phyloP scores from a whole-genome alignment of 2,888 invertebrate genomes.

The Actias luna region DNA sequence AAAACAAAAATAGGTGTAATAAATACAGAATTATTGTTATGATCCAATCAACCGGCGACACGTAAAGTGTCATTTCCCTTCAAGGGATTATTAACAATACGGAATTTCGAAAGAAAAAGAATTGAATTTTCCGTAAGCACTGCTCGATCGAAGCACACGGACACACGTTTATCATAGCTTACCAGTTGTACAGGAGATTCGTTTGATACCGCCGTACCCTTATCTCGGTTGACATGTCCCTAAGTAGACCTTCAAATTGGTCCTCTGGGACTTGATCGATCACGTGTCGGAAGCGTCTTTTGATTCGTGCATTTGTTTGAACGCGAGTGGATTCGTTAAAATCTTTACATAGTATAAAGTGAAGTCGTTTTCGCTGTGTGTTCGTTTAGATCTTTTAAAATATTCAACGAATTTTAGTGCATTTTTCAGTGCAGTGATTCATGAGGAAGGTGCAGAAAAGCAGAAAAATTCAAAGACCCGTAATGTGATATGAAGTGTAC shows the following conservation, averaged over 20 bases:
- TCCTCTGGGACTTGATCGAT: conserved; percentile 41
- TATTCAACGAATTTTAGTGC: background rate
- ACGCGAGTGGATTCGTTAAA: background rate
- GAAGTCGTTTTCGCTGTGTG: background rate
- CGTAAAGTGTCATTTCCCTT: no score
- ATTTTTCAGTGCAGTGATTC: no score
- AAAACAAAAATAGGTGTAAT: no score
- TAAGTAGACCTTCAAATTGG: conserved; percentile 41
- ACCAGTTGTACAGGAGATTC: background rate
- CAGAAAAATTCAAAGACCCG: no score
- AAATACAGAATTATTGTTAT: no score
- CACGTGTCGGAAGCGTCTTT: conserved; percentile 20
- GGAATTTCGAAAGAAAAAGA: background rate
- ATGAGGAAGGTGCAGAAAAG: no score
- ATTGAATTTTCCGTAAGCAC: background rate
- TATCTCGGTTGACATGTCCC: conserved; percentile 30
- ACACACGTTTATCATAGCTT: conserved; percentile 3
- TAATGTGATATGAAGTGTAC: no score
- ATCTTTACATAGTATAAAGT: no score
- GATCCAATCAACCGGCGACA: no score
- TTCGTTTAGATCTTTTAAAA: background rate
- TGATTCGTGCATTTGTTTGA: conserved; percentile 10
- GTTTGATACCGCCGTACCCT: conserved; percentile 18
- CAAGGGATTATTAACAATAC: no score
- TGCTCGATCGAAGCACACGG: background rate